Evolutionary conservation across 37 sponge, comb jelly and placozoan genomes (phyloP), one percentile per base, ranked within the genome.

Genomic region (Halichondria panicea): DNA sequence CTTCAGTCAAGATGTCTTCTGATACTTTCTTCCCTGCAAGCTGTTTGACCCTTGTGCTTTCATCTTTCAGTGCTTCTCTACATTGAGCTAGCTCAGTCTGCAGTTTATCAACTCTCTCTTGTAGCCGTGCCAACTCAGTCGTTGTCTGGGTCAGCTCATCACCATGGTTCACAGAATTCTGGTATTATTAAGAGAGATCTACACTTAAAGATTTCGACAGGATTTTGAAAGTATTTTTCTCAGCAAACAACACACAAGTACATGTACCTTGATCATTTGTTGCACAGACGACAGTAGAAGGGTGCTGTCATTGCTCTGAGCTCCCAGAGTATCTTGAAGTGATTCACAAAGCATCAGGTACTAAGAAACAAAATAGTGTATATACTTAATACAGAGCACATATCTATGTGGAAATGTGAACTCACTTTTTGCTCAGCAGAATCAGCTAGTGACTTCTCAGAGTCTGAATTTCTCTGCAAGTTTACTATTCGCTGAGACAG

Each of bases 21-120:
- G 73, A 37, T 6, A 36, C 65, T 44, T 66, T 27, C 63, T 85
- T 72, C 24, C 36, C 73, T 25, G 78, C 72, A 35, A 78, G 39
- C 55, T 79, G 52, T 27, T 43, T 42, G 13, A 78, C 58, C 39
- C 37, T 76, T 30, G 18, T 24, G 38, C 61, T 66, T 53, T 86
- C 75, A 57, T 42, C 15, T 61, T 80, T 70, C 0, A 84, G 27
- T 2, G 4, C 43, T 34, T 57, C 46, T 13, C 70, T 46, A 1
- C 30, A 21, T n/a, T 27, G 32, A 44, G 58, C 57, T 7, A 79
- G 48, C 61, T 45, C 12, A 31, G 18, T 28, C 70, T 59, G 60
- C 46, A 56, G 35, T 33, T 22, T 50, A 1, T 1, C 41, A 6
- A 21, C 22, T 24, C 9, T 42, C 11, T 38, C 46, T 55, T 66